Evolutionary conservation across 2,888 invertebrate species (phyloP), one percentile per base, ranked within the genome.

Genomic region (Meganola albula): DNA sequence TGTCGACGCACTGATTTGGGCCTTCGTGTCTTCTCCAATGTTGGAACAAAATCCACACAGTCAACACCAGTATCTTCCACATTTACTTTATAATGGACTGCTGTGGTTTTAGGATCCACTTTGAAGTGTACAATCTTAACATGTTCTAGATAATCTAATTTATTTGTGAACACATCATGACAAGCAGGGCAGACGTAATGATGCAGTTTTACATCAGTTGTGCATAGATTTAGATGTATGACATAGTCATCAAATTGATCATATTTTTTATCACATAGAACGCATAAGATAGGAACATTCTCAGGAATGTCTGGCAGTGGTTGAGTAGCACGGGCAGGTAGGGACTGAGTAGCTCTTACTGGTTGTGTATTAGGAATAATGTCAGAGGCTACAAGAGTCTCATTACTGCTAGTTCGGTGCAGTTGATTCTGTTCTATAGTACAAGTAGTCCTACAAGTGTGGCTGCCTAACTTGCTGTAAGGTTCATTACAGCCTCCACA

Each of bases 181-280:
- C 85, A 85, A 1, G 80, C 62, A 0, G 85, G 80, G 44, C 85
- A 85, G 3, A 84, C 85, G 54, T 63, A 78, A 42, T 83, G 82
- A 34, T 80, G 83, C 24, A 85, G 58, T 49, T 84, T 84, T 1
- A 85, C 85, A 71, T 84, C 83, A 9, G 72, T 75, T 24, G 80
- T 82, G 53, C 85, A 85, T 48, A 67, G 74, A 40, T 83, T 77
- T n/a, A 84, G 51, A 45, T 85, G 85, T 36, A 53, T 53, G 1
- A 75, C 75, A 64, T 85, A 85, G 32, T 63, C 59, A 35, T 80
- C 73, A 59, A 78, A 84, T 28, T 74, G 60, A 29, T 75, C 63
- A 64, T 69, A 82, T 44, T 73, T 72, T 25, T 75, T 69, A 62
- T 84, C 84, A 56, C 85, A 85, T 2, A 85, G 66, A 11, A 85